Conservation (phyloP, 2,888 invertebrate genomes). For the Calameuta idolon region DNA sequence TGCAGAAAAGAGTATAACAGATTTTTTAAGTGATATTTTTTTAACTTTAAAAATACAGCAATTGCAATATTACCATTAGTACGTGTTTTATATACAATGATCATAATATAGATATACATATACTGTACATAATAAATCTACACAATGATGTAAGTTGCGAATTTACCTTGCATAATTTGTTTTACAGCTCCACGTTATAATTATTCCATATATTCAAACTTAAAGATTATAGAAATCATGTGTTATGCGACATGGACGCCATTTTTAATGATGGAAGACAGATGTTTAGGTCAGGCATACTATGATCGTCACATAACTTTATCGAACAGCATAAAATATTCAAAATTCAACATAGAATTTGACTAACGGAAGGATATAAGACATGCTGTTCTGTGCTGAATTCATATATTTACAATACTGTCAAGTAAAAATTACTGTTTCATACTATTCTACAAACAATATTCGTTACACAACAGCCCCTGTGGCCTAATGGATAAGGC, state of each 20-base stretch:
- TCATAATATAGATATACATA: not conserved
- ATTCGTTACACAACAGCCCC: conserved; percentile 69
- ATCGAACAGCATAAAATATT: not conserved
- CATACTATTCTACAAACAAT: not conserved
- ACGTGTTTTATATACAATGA: not conserved
- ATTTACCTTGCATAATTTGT: not conserved
- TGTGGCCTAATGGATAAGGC: conserved; percentile 88
- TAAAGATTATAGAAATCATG: not conserved
- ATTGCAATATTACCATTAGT: not conserved
- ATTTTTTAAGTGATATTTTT: no score
- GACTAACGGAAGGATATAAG: not conserved
- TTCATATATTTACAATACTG: not conserved
- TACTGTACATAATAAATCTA: not conserved
- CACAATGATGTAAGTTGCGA: not conserved
- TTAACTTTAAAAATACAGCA: not conserved
- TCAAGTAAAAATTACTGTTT: not conserved
- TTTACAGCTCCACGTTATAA: not conserved
- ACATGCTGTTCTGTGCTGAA: not conserved
- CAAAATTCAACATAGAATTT: not conserved
- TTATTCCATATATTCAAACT: not conserved
- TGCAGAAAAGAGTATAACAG: not conserved
- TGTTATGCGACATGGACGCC: conserved; percentile 18
- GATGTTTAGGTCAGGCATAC: conserved; percentile 16
- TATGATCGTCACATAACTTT: not conserved
- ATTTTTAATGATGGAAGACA: conserved; percentile 22